Percentiles rank a stretch among this genome's conserved stretches.
These are phyloP conservation scores for Nannoperca australis DNA, from an alignment of 2,797 vertebrate species.

Conservation along the genomic window DNA sequence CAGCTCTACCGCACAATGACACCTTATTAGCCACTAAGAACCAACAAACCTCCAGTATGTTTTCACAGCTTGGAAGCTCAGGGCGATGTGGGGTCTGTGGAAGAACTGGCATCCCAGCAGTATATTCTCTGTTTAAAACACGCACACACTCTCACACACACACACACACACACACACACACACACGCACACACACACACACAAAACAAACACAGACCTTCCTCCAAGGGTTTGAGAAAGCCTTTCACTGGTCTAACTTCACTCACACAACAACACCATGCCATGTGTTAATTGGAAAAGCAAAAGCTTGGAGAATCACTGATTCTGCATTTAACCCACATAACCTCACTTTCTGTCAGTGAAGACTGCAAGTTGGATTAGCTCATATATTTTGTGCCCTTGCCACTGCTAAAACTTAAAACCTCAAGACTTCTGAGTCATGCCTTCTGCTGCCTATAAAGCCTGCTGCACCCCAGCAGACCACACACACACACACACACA, in stretches of 20 bases:
- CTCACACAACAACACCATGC: slow-evolving; percentile 52
- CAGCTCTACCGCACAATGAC: slow-evolving; percentile 87
- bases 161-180: slow-evolving; percentile 28
- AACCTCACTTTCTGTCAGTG: slow-evolving; percentile 4
- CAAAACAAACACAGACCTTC: slow-evolving; percentile 68
- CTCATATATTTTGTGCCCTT: slow-evolving; percentile 21
- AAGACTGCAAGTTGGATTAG: slow-evolving; percentile 27
- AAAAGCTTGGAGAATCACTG: slow-evolving; percentile 18
- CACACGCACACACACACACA: slow-evolving; percentile 19
- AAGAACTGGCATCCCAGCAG: slow-evolving; percentile 90
- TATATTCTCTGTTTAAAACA: slow-evolving; percentile 79
- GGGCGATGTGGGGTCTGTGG: slow-evolving; percentile 85
- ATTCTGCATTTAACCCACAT: slow-evolving; percentile 18
- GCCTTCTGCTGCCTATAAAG: slow-evolving; percentile 65
- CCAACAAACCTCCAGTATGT: slow-evolving; percentile 91
- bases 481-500: slow-evolving; percentile 57
- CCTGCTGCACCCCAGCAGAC: slow-evolving; percentile 61
- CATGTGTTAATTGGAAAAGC: slow-evolving; percentile 15
- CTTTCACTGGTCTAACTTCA: slow-evolving; percentile 52
- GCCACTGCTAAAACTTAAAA: slow-evolving; percentile 35
- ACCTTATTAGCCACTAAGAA: slow-evolving; percentile 92
- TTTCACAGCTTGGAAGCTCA: slow-evolving; percentile 94
- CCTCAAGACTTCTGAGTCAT: slow-evolving; percentile 43
- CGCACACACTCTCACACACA: slow-evolving; percentile 24
- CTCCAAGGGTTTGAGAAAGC: slow-evolving; percentile 49